Base-by-base conservation (phyloP, 2,888 invertebrate species). In the Eupeodes luniger region DNA sequence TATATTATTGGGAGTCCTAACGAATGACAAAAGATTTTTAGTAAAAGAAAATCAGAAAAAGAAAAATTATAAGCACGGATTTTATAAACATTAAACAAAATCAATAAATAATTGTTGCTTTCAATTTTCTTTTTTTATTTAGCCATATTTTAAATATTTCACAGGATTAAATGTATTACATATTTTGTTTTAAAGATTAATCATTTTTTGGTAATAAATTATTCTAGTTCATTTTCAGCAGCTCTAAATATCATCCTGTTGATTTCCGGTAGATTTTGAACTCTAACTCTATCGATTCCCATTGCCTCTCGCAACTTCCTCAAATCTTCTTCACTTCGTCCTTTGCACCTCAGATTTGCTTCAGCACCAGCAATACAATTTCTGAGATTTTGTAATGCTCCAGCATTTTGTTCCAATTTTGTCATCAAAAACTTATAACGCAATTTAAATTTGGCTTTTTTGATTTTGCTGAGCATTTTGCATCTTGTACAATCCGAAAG, bases 391-490 rank as follows among this genome's bases (percentile, higher is more conserved):
- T 91, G 90, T 81, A 92, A 57, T 10, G 90, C 85, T 3, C 87
- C 80, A 40, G 90, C 90, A 77, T 91, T 92, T 78, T 92, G 90
- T 49, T 89, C 70, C 78, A 92, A 83, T 86, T 92, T 92, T 47
- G 88, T 90, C 78, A 90, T 90, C 75, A 92, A 90, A 80, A 91
- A 92, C 77, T 91, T 90, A 89, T 92, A 92, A 40, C 92, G 92
- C 81, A 91, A 92, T 51, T 91, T 91, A 19, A 90, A 90, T 74
- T 92, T 92, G 67, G 92, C 92, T 84, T 92, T 92, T 89, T 92
- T 92, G 81, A 93, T 92, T 84, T 92, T 93, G 89, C 91, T 91
- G 81, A 92, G 92, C 90, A 92, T 91, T 86, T 92, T 91, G 92
- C 79, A 91, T 91, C 76, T 92, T 91, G 59, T 93, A 92, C 59